Conservation (phyloP, 23 tunicate genomes). For the Trididemnum miniatum region DNA sequence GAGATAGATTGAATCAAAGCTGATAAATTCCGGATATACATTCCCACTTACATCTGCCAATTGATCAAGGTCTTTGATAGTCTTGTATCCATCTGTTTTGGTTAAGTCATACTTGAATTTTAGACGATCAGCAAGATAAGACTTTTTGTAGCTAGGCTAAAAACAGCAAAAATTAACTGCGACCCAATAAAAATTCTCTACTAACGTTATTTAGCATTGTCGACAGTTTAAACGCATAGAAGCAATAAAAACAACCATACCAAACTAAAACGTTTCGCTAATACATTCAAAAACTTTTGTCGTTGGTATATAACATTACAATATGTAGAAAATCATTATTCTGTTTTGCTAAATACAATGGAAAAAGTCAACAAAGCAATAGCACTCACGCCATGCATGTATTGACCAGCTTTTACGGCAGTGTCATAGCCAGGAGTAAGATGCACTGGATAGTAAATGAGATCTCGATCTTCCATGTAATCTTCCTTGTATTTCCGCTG, state of each 20-base stretch:
- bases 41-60: conserved; percentile 78
- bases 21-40: too few relatives aligned
- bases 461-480: conserved; percentile 89
- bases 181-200: too few relatives aligned
- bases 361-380: not conserved
- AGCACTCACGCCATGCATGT: conserved; percentile 63
- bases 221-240: too few relatives aligned
- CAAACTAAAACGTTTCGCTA: too few relatives aligned
- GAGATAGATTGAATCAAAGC: too few relatives aligned
- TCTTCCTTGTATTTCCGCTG: conserved; percentile 98
- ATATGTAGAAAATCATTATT: not conserved
- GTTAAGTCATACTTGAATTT: conserved; percentile 73
- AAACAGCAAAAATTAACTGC: conserved; percentile 15
- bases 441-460: conserved; percentile 98
- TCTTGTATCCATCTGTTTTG: conserved; percentile 58
- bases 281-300: too few relatives aligned
- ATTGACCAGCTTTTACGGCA: conserved; percentile 78
- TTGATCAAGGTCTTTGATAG: conserved; percentile 42
- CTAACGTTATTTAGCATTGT: too few relatives aligned
- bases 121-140: conserved; percentile 33
- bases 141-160: conserved; percentile 76
- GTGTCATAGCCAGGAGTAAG: conserved; percentile 92
- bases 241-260: too few relatives aligned
- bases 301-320: not conserved
- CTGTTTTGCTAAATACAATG: too few relatives aligned